phyloP scores from a whole-genome alignment of 2,797 vertebrate genomes.

The Glossophaga mutica region DNA sequence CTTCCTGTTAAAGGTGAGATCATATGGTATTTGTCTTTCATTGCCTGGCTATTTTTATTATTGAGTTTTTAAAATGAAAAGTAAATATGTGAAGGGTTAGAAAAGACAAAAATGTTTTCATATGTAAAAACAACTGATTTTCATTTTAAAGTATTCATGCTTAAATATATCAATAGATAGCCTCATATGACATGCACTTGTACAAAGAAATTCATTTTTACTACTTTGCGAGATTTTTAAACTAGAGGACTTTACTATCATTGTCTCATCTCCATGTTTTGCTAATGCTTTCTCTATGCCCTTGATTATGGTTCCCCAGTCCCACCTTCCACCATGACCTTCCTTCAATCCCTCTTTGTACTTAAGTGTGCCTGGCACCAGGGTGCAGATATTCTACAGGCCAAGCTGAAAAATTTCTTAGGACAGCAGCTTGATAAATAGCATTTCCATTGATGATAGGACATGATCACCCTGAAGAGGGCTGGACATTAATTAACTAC shows the following conservation, averaged over 20 bases:
- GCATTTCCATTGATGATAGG: background rate
- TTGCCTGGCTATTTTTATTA: too few relatives aligned
- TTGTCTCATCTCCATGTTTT: background rate
- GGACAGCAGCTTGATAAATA: background rate
- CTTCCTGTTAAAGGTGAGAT: too few relatives aligned
- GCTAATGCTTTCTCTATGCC: background rate
- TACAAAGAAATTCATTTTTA: background rate
- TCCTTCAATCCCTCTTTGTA: background rate
- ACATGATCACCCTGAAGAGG: background rate
- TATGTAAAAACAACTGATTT: background rate
- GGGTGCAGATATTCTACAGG: background rate
- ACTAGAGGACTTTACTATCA: background rate
- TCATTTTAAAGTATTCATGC: background rate
- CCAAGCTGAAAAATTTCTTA: background rate
- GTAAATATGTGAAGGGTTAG: background rate
- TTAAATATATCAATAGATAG: background rate
- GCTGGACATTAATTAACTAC: background rate
- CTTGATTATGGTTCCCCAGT: background rate
- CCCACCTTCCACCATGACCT: background rate
- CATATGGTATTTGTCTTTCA: too few relatives aligned
- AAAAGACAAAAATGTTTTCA: background rate
- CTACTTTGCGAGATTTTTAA: background rate
- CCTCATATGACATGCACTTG: background rate
- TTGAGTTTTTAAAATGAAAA: slow-evolving; percentile 17
- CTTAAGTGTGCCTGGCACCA: background rate